Base-by-base conservation (phyloP, 2,797 vertebrate genomes). In the Dryobates pubescens region DNA sequence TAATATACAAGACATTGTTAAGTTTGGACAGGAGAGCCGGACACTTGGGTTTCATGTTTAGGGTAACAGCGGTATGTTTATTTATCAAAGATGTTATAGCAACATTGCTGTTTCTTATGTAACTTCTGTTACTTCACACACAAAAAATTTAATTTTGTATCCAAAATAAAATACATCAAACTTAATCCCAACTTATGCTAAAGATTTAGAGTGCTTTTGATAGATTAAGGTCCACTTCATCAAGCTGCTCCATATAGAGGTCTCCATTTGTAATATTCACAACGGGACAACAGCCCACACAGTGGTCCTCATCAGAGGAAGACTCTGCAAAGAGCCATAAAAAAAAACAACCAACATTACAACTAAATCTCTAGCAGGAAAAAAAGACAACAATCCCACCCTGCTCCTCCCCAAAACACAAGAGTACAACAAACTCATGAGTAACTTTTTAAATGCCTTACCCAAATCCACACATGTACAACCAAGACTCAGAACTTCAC, bases 131-230 rank as follows among this genome's bases (percentile, higher is more conserved):
- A 88, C 43, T 57, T 85, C 22, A 53, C 51, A 43, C 4, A 51
- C 34, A 75, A 92, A 91, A 82, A 74, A 2, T 29, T 47, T 1
- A 6, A 43, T 69, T 93, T 85, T 57, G 24, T 62, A 63, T 59
- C 32, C 57, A 10, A 94, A 45, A 4, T 69, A 87, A 92, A 94
- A 87, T 30, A 91, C 91, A 80, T 63, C 47, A 90, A 87, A 82
- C 36, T 70, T 86, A 80, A 91, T 80, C 62, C 27, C 63, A 85
- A 79, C 62, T 88, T 61, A 86, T 27, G 43, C 47, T 86, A 58
- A 89, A 92, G 51, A 73, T 34, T 78, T 67, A 30, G 54, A 62
- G 56, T 64, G 58, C 38, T 87, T 87, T 62, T 72, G 62, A 74
- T 38, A 80, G 78, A 84, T 62, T 51, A 86, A 91, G 69, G 58